These are phyloP conservation scores for Alca torda DNA, from an alignment of 2,797 vertebrate species.

Conservation along the genomic window DNA sequence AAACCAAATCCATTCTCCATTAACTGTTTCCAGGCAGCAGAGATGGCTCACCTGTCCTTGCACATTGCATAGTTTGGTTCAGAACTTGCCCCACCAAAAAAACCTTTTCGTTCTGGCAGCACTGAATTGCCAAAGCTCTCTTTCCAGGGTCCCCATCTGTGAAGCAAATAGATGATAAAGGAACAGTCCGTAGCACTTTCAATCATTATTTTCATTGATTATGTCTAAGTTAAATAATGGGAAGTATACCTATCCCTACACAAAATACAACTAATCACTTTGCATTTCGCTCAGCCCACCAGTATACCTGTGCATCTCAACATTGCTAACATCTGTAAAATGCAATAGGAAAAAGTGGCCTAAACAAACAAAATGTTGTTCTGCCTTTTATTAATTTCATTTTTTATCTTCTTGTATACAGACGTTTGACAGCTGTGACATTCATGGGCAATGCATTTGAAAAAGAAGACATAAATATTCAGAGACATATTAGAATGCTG, in stretches of 20 bases:
- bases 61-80: background rate
- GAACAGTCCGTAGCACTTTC: background rate
- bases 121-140: slow-evolving; percentile 33
- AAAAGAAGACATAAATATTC: slow-evolving; percentile 95
- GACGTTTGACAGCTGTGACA: slow-evolving; percentile 94
- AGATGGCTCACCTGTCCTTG: background rate
- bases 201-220: slow-evolving; percentile 63
- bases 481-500: slow-evolving; percentile 95
- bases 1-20: background rate
- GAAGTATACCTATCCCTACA: background rate
- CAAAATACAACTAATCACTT: slow-evolving; percentile 7
- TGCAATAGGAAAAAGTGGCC: slow-evolving; percentile 71
- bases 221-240: slow-evolving; percentile 52
- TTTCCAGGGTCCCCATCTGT: slow-evolving; percentile 5
- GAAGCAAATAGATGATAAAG: slow-evolving; percentile 22
- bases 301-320: slow-evolving; percentile 36
- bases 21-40: background rate
- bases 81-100: background rate
- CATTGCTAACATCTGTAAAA: slow-evolving; percentile 32
- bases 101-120: background rate
- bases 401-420: slow-evolving; percentile 84
- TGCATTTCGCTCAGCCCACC: slow-evolving; percentile 47
- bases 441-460: slow-evolving; percentile 92
- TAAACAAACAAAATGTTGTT: slow-evolving; percentile 90
- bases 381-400: slow-evolving; percentile 92